These are phyloP conservation scores for Tribolium castaneum DNA, from an alignment of 1,140 invertebrate genomes.

Conservation along the genomic window DNA sequence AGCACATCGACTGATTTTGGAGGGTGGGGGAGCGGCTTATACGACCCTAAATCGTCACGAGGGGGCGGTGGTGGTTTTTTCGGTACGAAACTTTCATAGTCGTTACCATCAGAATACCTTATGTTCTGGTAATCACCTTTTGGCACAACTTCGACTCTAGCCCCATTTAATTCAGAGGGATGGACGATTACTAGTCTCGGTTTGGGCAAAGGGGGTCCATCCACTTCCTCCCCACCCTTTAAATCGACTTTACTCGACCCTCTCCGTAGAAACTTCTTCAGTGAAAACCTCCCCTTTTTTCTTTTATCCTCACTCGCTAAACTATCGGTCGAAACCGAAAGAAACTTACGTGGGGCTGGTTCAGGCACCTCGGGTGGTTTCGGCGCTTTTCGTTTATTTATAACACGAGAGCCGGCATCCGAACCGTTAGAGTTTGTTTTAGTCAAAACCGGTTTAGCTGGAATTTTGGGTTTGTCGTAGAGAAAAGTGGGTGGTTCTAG, in stretches of 20 bases:
- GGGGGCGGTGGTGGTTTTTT: constrained; percentile 71
- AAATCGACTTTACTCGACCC: constrained; percentile 75
- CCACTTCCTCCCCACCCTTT: constrained; percentile 58
- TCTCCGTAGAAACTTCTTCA: constrained; percentile 86
- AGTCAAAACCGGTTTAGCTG: constrained; percentile 70
- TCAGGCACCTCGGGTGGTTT: constrained; percentile 73
- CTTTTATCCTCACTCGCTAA: constrained; percentile 73
- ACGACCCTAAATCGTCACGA: constrained; percentile 65
- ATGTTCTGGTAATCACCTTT: constrained; percentile 63
- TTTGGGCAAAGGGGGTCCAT: constrained; percentile 65
- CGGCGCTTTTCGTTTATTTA: constrained; percentile 70
- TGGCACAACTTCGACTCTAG: constrained; percentile 77
- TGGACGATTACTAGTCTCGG: constrained; percentile 87
- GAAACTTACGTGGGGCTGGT: constrained; percentile 72
- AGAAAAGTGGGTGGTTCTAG: constrained; percentile 72
- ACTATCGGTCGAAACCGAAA: constrained; percentile 80
- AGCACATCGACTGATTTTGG: constrained; percentile 74
- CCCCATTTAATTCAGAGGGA: constrained; percentile 85
- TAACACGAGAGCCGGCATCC: constrained; percentile 58
- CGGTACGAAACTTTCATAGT: constrained; percentile 43
- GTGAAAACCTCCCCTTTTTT: constrained; percentile 79
- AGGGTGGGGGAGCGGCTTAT: constrained; percentile 76
- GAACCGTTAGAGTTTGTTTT: constrained; percentile 69
- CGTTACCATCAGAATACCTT: constrained; percentile 63
- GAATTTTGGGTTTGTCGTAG: constrained; percentile 74